A percentile compares a stretch with the other conserved stretches of the same genome.
These are phyloP conservation scores for Parapristionchus giblindavisi DNA, from an alignment of 2,888 invertebrate genomes.

Conservation along the genomic window DNA sequence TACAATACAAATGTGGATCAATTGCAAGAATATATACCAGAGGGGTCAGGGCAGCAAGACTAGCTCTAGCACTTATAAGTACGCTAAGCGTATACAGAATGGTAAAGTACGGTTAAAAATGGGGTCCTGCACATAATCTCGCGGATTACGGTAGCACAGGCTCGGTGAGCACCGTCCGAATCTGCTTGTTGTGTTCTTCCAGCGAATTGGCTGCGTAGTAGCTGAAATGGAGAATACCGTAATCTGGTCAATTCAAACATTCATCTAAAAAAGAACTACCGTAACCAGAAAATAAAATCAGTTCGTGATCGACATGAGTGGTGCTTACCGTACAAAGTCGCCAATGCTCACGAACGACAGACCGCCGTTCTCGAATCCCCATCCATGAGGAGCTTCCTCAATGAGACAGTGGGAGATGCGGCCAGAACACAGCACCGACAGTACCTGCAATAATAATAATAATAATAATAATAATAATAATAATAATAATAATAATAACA, in stretches of 20 bases:
- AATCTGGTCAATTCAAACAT: not conserved
- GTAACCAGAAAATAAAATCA: no score
- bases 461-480: not conserved
- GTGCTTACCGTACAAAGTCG: slow-evolving; percentile 58
- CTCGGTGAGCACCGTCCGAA: slow-evolving; percentile 37
- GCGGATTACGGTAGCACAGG: slow-evolving; percentile 20
- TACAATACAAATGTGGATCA: no score
- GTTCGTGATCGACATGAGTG: no score
- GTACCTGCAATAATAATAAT: slow-evolving; percentile 35
- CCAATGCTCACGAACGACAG: slow-evolving; percentile 60
- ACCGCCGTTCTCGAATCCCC: slow-evolving; percentile 65
- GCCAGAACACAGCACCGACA: slow-evolving; percentile 49
- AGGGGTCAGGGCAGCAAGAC: no score
- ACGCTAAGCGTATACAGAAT: not conserved
- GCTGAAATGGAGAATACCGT: slow-evolving; percentile 27
- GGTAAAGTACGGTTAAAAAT: not conserved
- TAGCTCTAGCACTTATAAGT: no score
- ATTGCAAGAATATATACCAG: no score
- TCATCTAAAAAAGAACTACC: not conserved
- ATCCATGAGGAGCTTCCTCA: slow-evolving; percentile 55
- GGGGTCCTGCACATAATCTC: not conserved
- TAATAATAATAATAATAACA: not conserved
- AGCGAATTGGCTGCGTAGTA: slow-evolving; percentile 62
- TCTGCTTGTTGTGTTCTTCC: slow-evolving; percentile 62
- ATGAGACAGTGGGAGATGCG: slow-evolving; percentile 70